Conservation (phyloP, 1,140 invertebrate genomes). For the Drosophila tristis region DNA sequence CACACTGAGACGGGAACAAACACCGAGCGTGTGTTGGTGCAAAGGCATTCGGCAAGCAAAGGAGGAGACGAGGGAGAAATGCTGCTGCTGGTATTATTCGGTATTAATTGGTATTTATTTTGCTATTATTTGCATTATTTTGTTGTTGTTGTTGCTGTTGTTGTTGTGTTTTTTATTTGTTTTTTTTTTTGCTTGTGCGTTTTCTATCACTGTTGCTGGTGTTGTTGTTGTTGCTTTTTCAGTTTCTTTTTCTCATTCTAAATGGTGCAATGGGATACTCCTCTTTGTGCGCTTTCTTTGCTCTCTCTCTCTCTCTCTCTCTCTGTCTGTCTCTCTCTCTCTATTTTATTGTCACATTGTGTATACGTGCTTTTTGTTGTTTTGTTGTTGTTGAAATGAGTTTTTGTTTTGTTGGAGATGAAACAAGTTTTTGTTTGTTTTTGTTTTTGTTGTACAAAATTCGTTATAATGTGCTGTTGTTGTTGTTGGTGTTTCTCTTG, state of each 20-base stretch:
- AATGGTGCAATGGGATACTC: too few relatives aligned
- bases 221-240: constrained; percentile 22
- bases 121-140: constrained; percentile 4
- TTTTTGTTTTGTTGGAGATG: constrained; percentile 38
- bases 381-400: constrained; percentile 60
- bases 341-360: constrained; percentile 79
- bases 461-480: constrained; percentile 27
- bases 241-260: too few relatives aligned
- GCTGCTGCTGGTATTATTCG: too few relatives aligned
- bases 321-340: constrained; percentile 9
- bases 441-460: constrained; percentile 51
- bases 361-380: constrained; percentile 59
- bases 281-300: constrained; percentile 7
- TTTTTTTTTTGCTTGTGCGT: constrained; percentile 15
- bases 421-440: constrained; percentile 30
- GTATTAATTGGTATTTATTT: too few relatives aligned
- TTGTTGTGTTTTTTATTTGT: constrained; percentile 14
- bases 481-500: constrained; percentile 43
- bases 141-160: constrained; percentile 11
- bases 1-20: too few relatives aligned
- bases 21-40: too few relatives aligned
- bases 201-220: constrained; percentile 34
- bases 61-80: too few relatives aligned
- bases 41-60: too few relatives aligned
- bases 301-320: constrained; percentile 13